Evolutionary conservation across 1,140 invertebrate genomes (phyloP), one percentile per base, ranked within the genome.

Genomic region (Pachyrhynchus sulphureomaculatus): DNA sequence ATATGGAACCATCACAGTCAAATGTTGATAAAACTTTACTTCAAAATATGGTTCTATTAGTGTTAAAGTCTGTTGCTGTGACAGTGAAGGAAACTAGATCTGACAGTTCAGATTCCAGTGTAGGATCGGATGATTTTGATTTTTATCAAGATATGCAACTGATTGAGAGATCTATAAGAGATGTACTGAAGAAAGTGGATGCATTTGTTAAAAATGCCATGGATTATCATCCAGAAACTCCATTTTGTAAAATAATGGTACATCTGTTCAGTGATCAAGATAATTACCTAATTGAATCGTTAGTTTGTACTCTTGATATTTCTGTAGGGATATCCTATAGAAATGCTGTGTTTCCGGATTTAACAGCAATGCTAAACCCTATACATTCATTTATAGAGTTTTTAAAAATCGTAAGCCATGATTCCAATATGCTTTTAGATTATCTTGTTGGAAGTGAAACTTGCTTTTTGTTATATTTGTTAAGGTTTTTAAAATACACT

Each of bases 371-470:
- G 83, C 77, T 94, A 34, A 91, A 89, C 79, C 92, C 92, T 0
- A 85, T 89, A 53, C 81, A 86, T 45, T 92, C 90, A 12, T 93
- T 93, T 69, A 83, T 92, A 45, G 88, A 92, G 73, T 93, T 94
- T 75, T 79, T 93, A 8, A 84, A 87, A 66, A 87, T 90, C 39
- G 89, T 93, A 12, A 89, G 88, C 39, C 87, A 91, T 70, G 91
- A 93, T 72, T 86, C 86, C 10, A 87, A 90, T 73, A 86, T 95
- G 0, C 71, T 95, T 15, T 76, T 96, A 29, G 93, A 96, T 80
- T 86, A 92, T 72, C 81, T 96, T 55, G 89, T 93, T 20, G 93
- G 91, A 67, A 94, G 93, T 73, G 92, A 95, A 75, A 96, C 92
- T 4, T 93, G 91, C 76, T 95, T 95, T 74, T 77, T 95, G 36